Conservation (phyloP, 2,797 vertebrate species). For the Falco novaeseelandiae region DNA sequence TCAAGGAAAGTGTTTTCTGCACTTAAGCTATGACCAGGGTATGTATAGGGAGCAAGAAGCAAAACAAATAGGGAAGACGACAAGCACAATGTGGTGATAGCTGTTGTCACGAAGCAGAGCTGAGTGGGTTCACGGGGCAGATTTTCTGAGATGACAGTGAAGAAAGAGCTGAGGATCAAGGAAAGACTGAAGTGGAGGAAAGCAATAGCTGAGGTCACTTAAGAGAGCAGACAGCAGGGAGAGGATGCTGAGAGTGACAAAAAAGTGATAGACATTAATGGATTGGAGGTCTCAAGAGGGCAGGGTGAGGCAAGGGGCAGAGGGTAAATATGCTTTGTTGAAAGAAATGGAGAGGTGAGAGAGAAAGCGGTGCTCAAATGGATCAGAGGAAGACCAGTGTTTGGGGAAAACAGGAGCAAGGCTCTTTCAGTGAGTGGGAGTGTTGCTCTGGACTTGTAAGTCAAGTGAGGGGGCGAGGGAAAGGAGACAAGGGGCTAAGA, state of each 20-base stretch:
- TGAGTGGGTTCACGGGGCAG: not conserved
- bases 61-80: not conserved
- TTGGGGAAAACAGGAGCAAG: slow-evolving; percentile 36
- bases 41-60: not conserved
- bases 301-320: slow-evolving; percentile 60
- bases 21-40: not conserved
- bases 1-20: not conserved
- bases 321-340: slow-evolving; percentile 51
- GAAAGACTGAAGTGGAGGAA: slow-evolving; percentile 19
- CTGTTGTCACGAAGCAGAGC: not conserved
- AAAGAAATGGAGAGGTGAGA: slow-evolving; percentile 34
- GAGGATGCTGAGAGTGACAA: slow-evolving; percentile 43
- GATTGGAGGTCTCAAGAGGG: slow-evolving; percentile 51
- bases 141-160: not conserved
- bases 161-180: slow-evolving; percentile 42
- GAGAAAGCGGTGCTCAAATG: not conserved
- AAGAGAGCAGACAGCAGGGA: slow-evolving; percentile 25
- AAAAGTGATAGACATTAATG: slow-evolving; percentile 57
- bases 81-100: not conserved
- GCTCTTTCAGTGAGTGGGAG: slow-evolving; percentile 25
- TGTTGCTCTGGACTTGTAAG: not conserved
- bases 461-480: not conserved
- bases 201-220: slow-evolving; percentile 40
- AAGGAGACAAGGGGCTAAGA: not conserved
- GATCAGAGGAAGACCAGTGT: slow-evolving; percentile 14